phyloP scores from a whole-genome alignment of 2,888 invertebrate genomes.

The Patella pellucida region DNA sequence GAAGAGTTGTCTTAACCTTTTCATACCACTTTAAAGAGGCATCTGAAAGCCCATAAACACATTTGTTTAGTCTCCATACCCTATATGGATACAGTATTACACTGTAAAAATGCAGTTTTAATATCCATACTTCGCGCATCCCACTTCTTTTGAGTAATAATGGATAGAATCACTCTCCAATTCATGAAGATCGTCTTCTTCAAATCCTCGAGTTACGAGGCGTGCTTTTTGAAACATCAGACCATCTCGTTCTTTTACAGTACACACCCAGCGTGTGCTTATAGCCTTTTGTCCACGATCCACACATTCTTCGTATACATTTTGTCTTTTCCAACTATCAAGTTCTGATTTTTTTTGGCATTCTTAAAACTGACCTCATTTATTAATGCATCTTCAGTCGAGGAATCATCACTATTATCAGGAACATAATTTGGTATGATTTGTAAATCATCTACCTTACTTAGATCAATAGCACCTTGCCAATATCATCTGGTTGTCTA shows the following conservation, averaged over 20 bases:
- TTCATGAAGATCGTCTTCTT: not conserved
- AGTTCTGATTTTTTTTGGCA: not conserved
- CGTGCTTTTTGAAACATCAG: not conserved
- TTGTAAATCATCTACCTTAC: slow-evolving; percentile 6
- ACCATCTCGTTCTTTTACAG: not conserved
- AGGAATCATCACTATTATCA: not conserved
- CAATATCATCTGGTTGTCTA: not conserved
- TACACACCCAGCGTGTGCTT: not conserved
- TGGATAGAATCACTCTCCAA: not conserved
- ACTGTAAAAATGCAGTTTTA: slow-evolving; percentile 14
- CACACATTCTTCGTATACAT: not conserved
- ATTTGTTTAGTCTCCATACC: slow-evolving; percentile 16
- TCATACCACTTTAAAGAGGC: slow-evolving; percentile 24
- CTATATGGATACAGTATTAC: not conserved
- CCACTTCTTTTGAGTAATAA: slow-evolving; percentile 1
- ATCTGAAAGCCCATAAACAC: slow-evolving; percentile 26
- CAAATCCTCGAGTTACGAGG: slow-evolving; percentile 11
- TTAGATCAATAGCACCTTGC: slow-evolving; percentile 14
- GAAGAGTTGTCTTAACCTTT: not conserved
- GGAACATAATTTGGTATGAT: not conserved
- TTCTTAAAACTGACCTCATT: not conserved
- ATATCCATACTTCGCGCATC: not conserved
- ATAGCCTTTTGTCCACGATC: slow-evolving; percentile 5
- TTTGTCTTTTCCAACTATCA: not conserved
- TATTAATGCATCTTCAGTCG: not conserved